Conservation (phyloP, 2,888 invertebrate genomes). For the Chrysomela aeneicollis region DNA sequence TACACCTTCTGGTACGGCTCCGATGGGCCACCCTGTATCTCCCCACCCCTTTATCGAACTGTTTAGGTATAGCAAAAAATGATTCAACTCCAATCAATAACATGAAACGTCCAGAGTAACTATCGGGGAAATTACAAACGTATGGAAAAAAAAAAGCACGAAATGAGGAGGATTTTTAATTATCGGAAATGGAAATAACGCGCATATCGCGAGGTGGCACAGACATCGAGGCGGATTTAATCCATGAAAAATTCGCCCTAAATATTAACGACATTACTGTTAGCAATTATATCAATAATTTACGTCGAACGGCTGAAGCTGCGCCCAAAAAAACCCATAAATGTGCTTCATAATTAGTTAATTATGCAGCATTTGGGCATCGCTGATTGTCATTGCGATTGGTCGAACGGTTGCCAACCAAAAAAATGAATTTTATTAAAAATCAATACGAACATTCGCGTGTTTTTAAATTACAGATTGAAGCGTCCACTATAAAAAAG, state of each 20-base stretch:
- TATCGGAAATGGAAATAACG: conserved; percentile 33
- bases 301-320: conserved; percentile 50
- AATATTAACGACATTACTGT: conserved; percentile 48
- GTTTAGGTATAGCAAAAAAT: too few species aligned
- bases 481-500: conserved; percentile 61
- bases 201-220: conserved; percentile 20
- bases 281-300: conserved; percentile 50
- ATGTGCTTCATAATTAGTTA: conserved; percentile 62
- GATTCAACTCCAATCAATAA: too few species aligned
- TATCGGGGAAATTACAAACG: neutral
- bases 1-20: too few species aligned
- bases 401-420: conserved; percentile 61
- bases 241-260: conserved; percentile 42
- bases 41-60: too few species aligned
- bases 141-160: conserved; percentile 3
- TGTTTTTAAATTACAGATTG: conserved; percentile 63
- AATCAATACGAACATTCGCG: conserved; percentile 63
- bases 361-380: conserved; percentile 61
- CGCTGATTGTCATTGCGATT: conserved; percentile 60
- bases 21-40: too few species aligned
- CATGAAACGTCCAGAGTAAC: too few species aligned
- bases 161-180: conserved; percentile 32
- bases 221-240: conserved; percentile 4
- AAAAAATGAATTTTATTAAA: conserved; percentile 64
- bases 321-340: conserved; percentile 55